Percentiles rank a stretch among this genome's conserved stretches.
Evolutionary conservation across 1,140 invertebrate species (phyloP).

Genomic region (Hylaeus anthracinus): DNA sequence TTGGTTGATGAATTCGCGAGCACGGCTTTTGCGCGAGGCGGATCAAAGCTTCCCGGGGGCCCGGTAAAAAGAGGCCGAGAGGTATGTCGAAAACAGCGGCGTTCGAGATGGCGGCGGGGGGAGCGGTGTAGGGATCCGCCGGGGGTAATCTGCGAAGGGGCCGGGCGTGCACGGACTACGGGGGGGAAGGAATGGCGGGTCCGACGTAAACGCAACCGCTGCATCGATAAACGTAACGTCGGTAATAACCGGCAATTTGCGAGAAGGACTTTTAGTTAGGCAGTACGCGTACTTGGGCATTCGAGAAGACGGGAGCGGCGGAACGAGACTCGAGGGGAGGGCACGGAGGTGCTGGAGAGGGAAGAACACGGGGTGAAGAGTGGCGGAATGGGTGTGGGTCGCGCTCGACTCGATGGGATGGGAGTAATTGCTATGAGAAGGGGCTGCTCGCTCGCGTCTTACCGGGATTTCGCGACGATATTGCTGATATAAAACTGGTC

Average conservation of each 20-base stretch:
- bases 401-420: slow-evolving; percentile 46
- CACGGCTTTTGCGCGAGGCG: background rate
- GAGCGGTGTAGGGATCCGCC: background rate
- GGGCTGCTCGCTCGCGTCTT: slow-evolving; percentile 64
- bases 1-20: slow-evolving; percentile 22
- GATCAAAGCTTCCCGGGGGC: background rate
- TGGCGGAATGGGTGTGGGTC: slow-evolving; percentile 36
- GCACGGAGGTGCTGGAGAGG: background rate
- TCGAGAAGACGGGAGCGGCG: slow-evolving; percentile 45
- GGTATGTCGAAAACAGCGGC: slow-evolving; percentile 19
- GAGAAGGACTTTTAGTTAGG: slow-evolving; percentile 76
- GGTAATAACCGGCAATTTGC: slow-evolving; percentile 79
- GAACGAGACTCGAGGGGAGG: slow-evolving; percentile 30
- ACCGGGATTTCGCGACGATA: slow-evolving; percentile 69
- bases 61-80: slow-evolving; percentile 11
- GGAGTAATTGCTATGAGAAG: slow-evolving; percentile 72
- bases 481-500: slow-evolving; percentile 48
- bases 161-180: background rate
- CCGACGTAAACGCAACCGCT: slow-evolving; percentile 63
- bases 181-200: slow-evolving; percentile 35
- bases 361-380: slow-evolving; percentile 32
- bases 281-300: slow-evolving; percentile 63
- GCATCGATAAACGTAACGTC: slow-evolving; percentile 74
- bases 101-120: background rate
- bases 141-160: slow-evolving; percentile 23